Evolutionary conservation across 2,797 vertebrate species (phyloP).

Genomic region (Urocyon cinereoargenteus): DNA sequence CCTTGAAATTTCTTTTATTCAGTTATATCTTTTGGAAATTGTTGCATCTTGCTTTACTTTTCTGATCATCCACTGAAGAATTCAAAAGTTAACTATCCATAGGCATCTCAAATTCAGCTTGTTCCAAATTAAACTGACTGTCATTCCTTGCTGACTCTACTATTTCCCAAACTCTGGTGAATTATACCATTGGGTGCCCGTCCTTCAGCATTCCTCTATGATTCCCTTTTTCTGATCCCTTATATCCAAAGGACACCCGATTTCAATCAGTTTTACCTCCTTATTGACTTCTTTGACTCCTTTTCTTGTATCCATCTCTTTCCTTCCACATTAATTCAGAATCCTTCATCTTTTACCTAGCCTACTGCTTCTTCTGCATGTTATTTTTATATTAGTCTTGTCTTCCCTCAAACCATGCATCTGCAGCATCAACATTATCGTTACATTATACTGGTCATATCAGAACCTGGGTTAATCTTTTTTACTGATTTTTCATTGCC

Average conservation of each 20-base stretch:
- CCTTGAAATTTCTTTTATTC: neutral
- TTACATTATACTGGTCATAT: neutral
- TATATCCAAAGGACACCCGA: neutral
- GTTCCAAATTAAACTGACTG: neutral
- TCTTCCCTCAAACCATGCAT: neutral
- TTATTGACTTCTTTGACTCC: rapidly evolving
- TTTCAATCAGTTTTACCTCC: neutral
- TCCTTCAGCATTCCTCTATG: neutral
- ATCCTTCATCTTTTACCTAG: neutral
- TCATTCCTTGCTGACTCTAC: neutral
- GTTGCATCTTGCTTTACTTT: neutral
- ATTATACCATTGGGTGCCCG: neutral
- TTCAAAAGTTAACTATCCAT: neutral
- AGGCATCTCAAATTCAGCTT: neutral
- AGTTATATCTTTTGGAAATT: neutral
- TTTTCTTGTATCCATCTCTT: neutral
- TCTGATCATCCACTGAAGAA: neutral
- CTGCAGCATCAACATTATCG: neutral
- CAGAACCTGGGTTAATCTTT: neutral
- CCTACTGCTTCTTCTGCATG: neutral
- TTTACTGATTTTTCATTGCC: neutral
- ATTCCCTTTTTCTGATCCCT: neutral
- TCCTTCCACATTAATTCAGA: neutral
- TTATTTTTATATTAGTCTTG: neutral
- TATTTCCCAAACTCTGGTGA: neutral